phyloP scores from a whole-genome alignment of 2,113 vertebrate species.

The Charadrius vociferus region DNA sequence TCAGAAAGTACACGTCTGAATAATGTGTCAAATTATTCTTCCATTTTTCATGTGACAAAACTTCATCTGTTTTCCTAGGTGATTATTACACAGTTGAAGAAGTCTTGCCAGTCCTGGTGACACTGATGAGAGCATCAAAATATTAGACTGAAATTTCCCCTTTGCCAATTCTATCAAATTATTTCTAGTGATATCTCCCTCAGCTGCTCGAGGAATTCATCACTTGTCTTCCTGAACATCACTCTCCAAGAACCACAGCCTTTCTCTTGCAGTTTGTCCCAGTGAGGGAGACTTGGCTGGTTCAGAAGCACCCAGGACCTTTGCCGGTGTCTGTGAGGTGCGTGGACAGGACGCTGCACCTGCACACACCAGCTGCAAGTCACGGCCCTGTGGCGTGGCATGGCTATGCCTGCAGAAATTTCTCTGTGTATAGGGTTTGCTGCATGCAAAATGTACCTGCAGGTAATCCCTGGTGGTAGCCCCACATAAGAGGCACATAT shows the following conservation, averaged over 20 bases:
- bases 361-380: rapidly evolving
- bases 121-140: background rate
- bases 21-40: background rate
- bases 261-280: background rate
- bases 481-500: background rate
- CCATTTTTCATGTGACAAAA: constrained; percentile 7
- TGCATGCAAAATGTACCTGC: background rate
- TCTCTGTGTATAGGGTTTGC: background rate
- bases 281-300: background rate
- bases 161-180: background rate
- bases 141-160: background rate
- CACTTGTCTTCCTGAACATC: background rate
- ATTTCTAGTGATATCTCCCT: background rate
- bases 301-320: background rate
- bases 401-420: background rate
- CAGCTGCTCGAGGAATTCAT: background rate
- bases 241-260: background rate
- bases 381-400: rapidly evolving
- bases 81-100: background rate
- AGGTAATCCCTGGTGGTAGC: background rate
- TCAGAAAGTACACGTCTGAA: background rate
- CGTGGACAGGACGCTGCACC: too few relatives aligned
- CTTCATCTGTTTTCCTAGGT: background rate
- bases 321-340: background rate
- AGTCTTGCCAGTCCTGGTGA: background rate